Evolutionary conservation across 2,888 invertebrate species (phyloP).

Genomic region (Campoletis raptor): DNA sequence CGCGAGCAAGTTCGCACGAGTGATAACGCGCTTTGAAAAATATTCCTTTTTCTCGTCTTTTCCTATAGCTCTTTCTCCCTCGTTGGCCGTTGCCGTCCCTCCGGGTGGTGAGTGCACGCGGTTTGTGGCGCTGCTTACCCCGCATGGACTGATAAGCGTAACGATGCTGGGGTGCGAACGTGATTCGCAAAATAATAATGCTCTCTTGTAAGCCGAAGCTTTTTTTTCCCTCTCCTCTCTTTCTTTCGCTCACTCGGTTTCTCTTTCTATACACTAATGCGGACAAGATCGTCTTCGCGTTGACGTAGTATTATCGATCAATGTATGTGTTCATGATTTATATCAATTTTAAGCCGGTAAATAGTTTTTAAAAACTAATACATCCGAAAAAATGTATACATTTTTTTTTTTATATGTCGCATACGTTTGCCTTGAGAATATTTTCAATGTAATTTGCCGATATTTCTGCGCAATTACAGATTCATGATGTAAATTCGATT

Average conservation of each 20-base stretch:
- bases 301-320: neutral
- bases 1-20: slow-evolving; percentile 61
- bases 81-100: neutral
- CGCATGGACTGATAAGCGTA: slow-evolving; percentile 71
- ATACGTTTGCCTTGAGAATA: no score
- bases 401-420: neutral
- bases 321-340: no score
- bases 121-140: slow-evolving; percentile 31
- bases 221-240: slow-evolving; percentile 43
- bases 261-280: neutral
- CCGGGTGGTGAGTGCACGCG: slow-evolving; percentile 16
- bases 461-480: neutral
- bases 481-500: neutral
- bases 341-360: neutral
- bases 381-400: neutral
- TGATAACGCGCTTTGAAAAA: slow-evolving; percentile 64
- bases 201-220: slow-evolving; percentile 18
- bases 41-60: slow-evolving; percentile 39
- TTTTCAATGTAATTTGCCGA: neutral
- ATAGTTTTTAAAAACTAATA: neutral
- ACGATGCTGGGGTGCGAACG: slow-evolving; percentile 70
- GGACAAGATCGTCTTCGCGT: neutral
- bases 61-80: slow-evolving; percentile 14
- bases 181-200: slow-evolving; percentile 73
- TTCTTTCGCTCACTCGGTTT: slow-evolving; percentile 23